Conservation (phyloP, 2,113 vertebrate genomes). For the Mystacornis crossleyi region DNA sequence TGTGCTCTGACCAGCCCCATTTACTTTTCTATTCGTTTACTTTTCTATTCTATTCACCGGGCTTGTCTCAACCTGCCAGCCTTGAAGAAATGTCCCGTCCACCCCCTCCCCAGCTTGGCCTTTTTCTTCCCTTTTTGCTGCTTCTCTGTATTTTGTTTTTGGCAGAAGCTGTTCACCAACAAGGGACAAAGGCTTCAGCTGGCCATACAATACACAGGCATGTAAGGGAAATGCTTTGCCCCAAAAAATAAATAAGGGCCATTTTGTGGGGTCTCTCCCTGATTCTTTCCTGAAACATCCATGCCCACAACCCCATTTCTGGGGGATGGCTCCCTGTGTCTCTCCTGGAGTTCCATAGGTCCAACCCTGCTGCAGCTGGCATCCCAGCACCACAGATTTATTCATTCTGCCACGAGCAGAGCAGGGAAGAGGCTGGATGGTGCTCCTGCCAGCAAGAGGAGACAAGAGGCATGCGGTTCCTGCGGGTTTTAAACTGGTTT, state of each 20-base stretch:
- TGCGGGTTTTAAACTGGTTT: neutral
- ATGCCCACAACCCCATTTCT: neutral
- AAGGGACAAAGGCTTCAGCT: neutral
- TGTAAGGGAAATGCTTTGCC: neutral
- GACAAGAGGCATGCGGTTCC: neutral
- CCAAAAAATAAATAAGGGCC: neutral
- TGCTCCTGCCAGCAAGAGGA: neutral
- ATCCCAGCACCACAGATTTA: neutral
- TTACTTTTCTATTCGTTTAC: neutral
- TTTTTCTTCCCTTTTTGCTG: neutral
- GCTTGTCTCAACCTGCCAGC: constrained; percentile 25
- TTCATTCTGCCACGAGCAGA: neutral
- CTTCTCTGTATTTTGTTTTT: neutral
- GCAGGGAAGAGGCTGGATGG: neutral
- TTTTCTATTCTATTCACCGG: neutral
- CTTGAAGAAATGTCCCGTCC: neutral
- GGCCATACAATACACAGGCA: neutral
- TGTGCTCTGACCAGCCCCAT: neutral
- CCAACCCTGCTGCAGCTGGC: neutral
- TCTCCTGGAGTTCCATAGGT: neutral
- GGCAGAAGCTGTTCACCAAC: neutral
- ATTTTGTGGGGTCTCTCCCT: neutral
- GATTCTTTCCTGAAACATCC: neutral
- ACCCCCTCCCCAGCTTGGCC: neutral
- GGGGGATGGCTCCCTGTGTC: fast-evolving